A percentile compares a stretch with the other conserved stretches of the same genome.
These are phyloP conservation scores for Elachura formosa DNA, from an alignment of 2,113 vertebrate genomes.

Conservation along the genomic window DNA sequence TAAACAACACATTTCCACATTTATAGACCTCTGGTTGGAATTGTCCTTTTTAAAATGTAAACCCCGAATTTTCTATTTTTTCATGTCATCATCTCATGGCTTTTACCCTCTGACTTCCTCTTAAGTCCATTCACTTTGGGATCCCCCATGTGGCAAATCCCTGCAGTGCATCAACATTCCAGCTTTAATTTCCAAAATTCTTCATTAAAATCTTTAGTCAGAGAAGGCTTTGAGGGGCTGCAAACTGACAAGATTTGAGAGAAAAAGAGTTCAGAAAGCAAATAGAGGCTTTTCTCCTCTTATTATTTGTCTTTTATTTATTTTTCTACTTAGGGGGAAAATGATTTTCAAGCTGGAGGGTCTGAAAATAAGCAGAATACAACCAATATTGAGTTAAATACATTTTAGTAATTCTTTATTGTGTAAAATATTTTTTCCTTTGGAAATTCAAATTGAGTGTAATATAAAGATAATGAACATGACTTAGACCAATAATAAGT, in stretches of 20 bases:
- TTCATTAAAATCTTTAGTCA: neutral
- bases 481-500: neutral
- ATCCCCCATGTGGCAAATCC: constrained; percentile 52
- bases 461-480: neutral
- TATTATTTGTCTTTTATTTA: neutral
- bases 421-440: neutral
- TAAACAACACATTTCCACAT: neutral
- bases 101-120: neutral
- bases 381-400: neutral
- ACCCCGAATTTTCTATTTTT: neutral
- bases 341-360: neutral
- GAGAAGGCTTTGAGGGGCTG: neutral
- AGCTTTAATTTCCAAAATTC: neutral
- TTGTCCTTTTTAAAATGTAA: neutral
- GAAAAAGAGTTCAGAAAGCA: neutral
- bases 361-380: neutral
- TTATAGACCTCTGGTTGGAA: neutral
- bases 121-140: neutral
- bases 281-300: neutral
- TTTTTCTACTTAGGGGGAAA: neutral
- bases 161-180: neutral
- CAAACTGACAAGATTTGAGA: neutral
- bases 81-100: accelerated
- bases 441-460: neutral
- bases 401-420: neutral